Percentiles rank a stretch among this genome's conserved stretches.
These are phyloP conservation scores for Nomada goodeniana DNA, from an alignment of 2,888 invertebrate genomes.

Conservation along the genomic window DNA sequence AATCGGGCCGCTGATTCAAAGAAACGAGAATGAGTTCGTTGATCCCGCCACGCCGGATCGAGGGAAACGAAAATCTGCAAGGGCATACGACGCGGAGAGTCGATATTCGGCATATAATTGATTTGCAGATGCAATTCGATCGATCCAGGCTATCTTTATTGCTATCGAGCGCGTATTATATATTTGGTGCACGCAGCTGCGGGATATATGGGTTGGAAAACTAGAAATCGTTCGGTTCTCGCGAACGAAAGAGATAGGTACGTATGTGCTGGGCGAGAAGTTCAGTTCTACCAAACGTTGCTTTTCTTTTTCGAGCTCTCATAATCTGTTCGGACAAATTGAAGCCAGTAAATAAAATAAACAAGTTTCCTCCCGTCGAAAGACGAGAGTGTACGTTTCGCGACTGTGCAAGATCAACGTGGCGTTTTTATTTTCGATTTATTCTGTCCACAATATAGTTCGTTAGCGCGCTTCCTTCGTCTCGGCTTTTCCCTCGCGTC, in stretches of 20 bases:
- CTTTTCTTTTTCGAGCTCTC: slow-evolving; percentile 35
- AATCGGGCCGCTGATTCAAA: slow-evolving; percentile 56
- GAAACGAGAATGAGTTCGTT: slow-evolving; percentile 51
- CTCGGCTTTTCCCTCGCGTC: slow-evolving; percentile 14
- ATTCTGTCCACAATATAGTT: slow-evolving; percentile 59
- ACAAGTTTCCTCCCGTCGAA: slow-evolving; percentile 27
- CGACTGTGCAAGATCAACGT: slow-evolving; percentile 7
- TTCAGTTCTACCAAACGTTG: neutral
- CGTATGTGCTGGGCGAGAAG: no score
- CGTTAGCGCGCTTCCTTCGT: slow-evolving; percentile 51
- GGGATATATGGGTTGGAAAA: neutral
- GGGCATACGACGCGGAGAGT: slow-evolving; percentile 1
- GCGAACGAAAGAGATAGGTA: neutral
- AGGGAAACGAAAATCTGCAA: slow-evolving; percentile 31
- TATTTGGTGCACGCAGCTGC: neutral
- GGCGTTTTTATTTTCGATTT: slow-evolving; percentile 30
- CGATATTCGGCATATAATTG: slow-evolving; percentile 24
- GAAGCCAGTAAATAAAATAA: slow-evolving; percentile 54
- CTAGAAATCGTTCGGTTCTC: neutral
- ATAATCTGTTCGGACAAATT: slow-evolving; percentile 49
- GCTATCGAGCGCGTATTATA: neutral
- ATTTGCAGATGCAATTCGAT: slow-evolving; percentile 27
- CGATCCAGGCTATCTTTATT: neutral
- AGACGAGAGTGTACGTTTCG: slow-evolving; percentile 13
- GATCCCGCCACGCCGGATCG: slow-evolving; percentile 10